Percentiles rank a stretch among this genome's conserved stretches.
Evolutionary conservation across 2,797 vertebrate genomes (phyloP).

Genomic region (Morus bassanus): DNA sequence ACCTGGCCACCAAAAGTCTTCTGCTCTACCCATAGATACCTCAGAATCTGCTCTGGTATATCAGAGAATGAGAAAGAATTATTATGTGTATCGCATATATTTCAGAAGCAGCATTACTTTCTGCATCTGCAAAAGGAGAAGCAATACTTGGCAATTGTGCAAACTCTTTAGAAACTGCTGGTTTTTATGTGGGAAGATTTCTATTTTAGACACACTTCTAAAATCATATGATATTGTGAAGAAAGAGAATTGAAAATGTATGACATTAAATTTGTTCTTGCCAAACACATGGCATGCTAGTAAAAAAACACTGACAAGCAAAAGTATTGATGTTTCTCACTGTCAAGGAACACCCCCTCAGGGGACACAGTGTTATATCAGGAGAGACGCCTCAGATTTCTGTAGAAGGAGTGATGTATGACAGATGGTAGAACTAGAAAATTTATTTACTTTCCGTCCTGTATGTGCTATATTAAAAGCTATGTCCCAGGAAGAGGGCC

Average conservation of each 20-base stretch:
- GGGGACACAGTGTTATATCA: not conserved
- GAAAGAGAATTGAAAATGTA: not conserved
- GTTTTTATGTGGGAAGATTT: not conserved
- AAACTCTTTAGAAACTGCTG: not conserved
- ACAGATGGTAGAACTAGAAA: not conserved
- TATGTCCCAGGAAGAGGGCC: not conserved
- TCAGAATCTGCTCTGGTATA: not conserved
- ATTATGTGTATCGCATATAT: fast-evolving
- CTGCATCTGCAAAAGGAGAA: not conserved
- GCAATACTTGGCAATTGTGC: not conserved
- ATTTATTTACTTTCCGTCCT: not conserved
- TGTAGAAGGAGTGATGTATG: not conserved
- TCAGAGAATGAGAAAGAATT: not conserved
- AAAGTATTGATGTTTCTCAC: not conserved
- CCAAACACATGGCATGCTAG: not conserved
- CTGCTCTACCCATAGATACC: not conserved
- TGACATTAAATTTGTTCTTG: not conserved
- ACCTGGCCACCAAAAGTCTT: not conserved
- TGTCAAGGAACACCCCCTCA: not conserved
- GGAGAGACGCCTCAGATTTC: not conserved
- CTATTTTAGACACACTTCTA: not conserved
- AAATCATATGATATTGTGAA: not conserved
- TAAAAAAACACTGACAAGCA: not conserved
- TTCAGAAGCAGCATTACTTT: not conserved
- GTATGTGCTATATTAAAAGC: not conserved